These are phyloP conservation scores for Sander vitreus DNA, from an alignment of 2,113 vertebrate species.

Conservation along the genomic window DNA sequence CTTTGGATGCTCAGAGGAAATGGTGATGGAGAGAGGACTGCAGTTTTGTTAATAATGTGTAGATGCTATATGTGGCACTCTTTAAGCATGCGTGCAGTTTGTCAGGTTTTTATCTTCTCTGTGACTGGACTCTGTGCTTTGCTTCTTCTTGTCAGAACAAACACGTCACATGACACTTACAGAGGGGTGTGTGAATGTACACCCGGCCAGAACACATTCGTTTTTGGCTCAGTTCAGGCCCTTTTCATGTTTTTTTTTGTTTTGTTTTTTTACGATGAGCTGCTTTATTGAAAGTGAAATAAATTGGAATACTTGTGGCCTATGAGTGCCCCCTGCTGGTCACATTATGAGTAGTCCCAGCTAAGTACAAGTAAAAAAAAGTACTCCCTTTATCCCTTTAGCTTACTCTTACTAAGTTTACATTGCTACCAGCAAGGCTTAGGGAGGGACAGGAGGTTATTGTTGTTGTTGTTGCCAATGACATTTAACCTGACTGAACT, in stretches of 20 bases:
- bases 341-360: neutral
- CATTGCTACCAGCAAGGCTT: too few species aligned
- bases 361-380: too few species aligned
- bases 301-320: neutral
- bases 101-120: constrained; percentile 34
- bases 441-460: constrained; percentile 46
- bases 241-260: neutral
- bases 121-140: constrained; percentile 62
- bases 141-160: constrained; percentile 13
- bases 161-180: constrained; percentile 20
- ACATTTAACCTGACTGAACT: constrained; percentile 62
- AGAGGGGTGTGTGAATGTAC: neutral
- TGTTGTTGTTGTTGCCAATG: constrained; percentile 54
- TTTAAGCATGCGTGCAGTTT: constrained; percentile 5
- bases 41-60: neutral
- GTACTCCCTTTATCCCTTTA: too few species aligned
- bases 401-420: too few species aligned
- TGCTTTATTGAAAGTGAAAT: neutral
- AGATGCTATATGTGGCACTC: neutral
- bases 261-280: neutral
- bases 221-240: too few species aligned
- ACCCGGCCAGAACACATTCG: neutral
- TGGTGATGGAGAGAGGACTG: neutral
- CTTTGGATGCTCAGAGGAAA: constrained; percentile 1
- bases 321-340: constrained; percentile 52